Conservation (phyloP, 2,797 vertebrate genomes). For the Sciaenops ocellatus region DNA sequence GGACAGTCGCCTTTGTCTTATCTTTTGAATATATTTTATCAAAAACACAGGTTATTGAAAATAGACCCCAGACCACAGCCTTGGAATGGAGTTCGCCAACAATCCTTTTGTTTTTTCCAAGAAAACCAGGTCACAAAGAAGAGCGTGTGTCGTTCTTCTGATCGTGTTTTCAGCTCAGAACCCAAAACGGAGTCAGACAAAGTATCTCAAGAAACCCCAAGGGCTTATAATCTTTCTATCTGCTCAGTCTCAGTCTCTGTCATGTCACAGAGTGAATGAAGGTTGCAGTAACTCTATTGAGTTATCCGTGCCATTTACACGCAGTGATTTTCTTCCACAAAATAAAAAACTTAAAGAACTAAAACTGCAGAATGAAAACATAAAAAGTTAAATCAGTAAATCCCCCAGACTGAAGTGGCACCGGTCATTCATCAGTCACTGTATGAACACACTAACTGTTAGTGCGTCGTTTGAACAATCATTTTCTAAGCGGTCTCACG, state of each 20-base stretch:
- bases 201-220: background rate
- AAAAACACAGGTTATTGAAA: background rate
- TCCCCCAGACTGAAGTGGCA: constrained; percentile 8
- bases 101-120: background rate
- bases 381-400: background rate
- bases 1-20: background rate
- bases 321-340: background rate
- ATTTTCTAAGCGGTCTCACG: constrained; percentile 30
- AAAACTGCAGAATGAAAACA: background rate
- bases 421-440: constrained; percentile 13
- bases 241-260: background rate
- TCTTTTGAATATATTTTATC: background rate
- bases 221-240: background rate
- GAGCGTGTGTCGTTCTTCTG: too few species aligned
- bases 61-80: background rate
- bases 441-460: constrained; percentile 17
- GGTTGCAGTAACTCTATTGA: background rate
- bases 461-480: constrained; percentile 31
- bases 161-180: background rate
- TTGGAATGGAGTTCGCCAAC: background rate
- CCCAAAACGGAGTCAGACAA: background rate
- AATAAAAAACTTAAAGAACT: background rate
- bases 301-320: background rate
- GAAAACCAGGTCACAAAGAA: background rate
- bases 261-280: background rate